Conservation (phyloP, 2,888 invertebrate genomes). For the Drosophila pullipes region DNA sequence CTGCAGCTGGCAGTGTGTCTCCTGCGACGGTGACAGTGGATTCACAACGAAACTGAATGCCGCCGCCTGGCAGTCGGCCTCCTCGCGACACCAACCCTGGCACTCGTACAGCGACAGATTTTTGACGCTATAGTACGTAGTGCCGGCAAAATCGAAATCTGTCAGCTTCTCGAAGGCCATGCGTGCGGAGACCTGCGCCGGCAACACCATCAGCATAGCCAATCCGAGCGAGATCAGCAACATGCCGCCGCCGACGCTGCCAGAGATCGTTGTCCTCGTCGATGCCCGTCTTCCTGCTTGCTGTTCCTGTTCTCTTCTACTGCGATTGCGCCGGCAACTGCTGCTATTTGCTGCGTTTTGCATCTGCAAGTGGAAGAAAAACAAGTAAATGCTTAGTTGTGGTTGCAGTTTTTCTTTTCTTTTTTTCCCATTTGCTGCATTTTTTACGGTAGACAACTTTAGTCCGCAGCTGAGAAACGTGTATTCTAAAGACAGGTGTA, state of each 20-base stretch:
- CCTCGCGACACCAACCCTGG: constrained; percentile 97
- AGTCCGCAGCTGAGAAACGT: background rate
- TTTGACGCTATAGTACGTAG: constrained; percentile 95
- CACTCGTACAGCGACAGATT: constrained; percentile 97
- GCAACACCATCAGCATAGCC: constrained; percentile 52
- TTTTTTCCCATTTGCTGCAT: background rate
- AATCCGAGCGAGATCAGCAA: constrained; percentile 36
- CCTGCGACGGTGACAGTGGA: constrained; percentile 95
- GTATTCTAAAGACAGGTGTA: background rate
- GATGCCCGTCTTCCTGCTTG: constrained; percentile 12
- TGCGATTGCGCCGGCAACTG: constrained; percentile 30
- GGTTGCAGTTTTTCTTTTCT: background rate
- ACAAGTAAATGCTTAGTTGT: constrained; percentile 1
- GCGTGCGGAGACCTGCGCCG: constrained; percentile 87
- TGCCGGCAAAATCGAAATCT: constrained; percentile 95
- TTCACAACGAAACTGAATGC: constrained; percentile 97
- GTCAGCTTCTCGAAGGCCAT: constrained; percentile 97
- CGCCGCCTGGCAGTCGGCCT: constrained; percentile 95
- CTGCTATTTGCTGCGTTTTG: constrained; percentile 31
- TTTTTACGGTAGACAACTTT: background rate
- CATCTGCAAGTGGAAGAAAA: constrained; percentile 45
- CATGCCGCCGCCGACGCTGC: constrained; percentile 13
- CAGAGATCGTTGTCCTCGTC: constrained; percentile 27
- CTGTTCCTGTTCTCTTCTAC: constrained; percentile 24
- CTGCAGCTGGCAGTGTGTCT: constrained; percentile 95